Evolutionary conservation across 1,140 invertebrate species (phyloP), one percentile per base, ranked within the genome.

Genomic region (Bombus turneri): DNA sequence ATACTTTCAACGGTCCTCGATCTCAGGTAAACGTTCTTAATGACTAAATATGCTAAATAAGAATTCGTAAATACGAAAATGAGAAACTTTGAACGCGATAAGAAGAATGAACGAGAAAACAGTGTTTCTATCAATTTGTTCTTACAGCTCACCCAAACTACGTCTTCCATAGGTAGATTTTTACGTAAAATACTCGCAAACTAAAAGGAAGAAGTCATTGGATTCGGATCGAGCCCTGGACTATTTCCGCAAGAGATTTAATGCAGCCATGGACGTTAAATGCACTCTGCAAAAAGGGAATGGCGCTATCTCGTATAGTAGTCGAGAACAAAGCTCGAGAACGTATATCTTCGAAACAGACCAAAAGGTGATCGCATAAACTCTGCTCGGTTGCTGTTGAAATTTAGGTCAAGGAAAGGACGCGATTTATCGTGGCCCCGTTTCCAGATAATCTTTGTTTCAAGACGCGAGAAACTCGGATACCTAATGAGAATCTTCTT

Each of bases 391-490:
- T 71, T 57, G 28, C 59, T 41, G 25, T 62, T n/a, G 57, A 84
- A 84, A 86, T 86, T 39, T 31, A 25, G 74, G 62, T 41, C 81
- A 68, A 64, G 68, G 68, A 84, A 83, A 73, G 59, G 83, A 72
- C 12, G 37, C 25, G 73, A 86, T 83, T 86, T 86, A 77, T 86
- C 66, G 37, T 82, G 79, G 72, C 83, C 79, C n/a, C 83, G 22
- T 85, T 76, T 59, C 72, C 28, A 57, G 39, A 64, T 47, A 66
- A 72, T 77, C 74, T 73, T 83, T 73, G 81, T 72, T 83, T 73
- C 47, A 39, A 43, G 81, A 75, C 31, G 28, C 83, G 68, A 31
- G n/a, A 81, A 64, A 41, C 57, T 73, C 28, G 28, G 43, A 71
- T n/a, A 78, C 64, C 12, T 78, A 78, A 68, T 53, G 82, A 78